Percentiles rank a stretch among this genome's conserved stretches.
Conservation (phyloP, 2,797 vertebrate species). For the Taeniopygia guttata region DNA sequence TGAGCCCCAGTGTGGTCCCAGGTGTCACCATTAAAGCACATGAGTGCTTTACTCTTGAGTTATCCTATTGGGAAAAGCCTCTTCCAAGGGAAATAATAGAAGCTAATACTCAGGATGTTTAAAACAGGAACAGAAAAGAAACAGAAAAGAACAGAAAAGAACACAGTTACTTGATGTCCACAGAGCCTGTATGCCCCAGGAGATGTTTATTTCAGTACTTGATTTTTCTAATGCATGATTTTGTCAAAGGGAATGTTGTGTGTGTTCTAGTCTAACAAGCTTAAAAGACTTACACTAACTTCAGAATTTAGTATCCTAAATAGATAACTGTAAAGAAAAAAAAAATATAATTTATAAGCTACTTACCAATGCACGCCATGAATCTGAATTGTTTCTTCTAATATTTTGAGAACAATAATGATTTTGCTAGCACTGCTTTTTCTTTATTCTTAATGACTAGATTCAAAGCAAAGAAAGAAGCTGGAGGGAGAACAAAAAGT, state of each 20-base stretch:
- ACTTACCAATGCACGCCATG: neutral
- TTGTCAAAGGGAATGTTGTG: neutral
- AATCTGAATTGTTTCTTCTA: neutral
- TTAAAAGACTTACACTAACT: neutral
- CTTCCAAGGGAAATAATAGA: neutral
- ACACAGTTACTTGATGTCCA: neutral
- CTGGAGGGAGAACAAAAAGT: neutral
- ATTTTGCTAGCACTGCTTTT: neutral
- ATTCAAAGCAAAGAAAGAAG: neutral
- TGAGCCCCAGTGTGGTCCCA: neutral
- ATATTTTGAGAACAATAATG: neutral
- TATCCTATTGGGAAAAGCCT: neutral
- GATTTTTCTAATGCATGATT: neutral
- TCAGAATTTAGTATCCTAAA: neutral
- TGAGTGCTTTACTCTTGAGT: neutral
- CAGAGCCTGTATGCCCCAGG: neutral
- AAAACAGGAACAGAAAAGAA: neutral
- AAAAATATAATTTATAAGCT: neutral
- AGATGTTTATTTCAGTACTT: neutral
- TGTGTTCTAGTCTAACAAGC: neutral
- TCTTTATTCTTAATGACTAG: neutral
- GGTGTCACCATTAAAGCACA: neutral
- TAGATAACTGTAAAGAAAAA: neutral
- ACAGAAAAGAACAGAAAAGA: neutral
- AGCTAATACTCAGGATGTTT: neutral